A percentile compares a stretch with the other conserved stretches of the same genome.
Conservation (phyloP, 2,888 invertebrate genomes). For the Volucella zonaria region DNA sequence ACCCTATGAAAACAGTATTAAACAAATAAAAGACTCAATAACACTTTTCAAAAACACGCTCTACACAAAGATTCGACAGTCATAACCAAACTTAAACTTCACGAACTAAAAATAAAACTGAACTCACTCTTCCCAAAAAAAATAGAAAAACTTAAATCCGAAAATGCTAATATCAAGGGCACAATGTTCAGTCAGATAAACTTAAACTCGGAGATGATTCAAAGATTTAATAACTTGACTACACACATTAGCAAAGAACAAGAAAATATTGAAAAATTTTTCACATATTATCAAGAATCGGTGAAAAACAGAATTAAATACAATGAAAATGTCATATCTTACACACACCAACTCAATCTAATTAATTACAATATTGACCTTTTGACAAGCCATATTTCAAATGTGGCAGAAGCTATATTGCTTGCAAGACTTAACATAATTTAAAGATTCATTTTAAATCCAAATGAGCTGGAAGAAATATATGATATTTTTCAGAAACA, state of each 20-base stretch:
- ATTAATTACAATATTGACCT: slow-evolving; percentile 38
- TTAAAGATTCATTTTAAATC: no score
- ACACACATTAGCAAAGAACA: slow-evolving; percentile 34
- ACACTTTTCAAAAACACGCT: slow-evolving; percentile 2
- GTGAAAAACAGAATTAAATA: slow-evolving; percentile 7
- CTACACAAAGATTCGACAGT: no score
- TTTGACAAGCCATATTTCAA: slow-evolving; percentile 32
- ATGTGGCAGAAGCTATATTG: slow-evolving; percentile 35
- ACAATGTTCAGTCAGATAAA: not conserved
- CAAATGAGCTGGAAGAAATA: no score
- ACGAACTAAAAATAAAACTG: no score
- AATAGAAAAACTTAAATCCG: slow-evolving; percentile 24
- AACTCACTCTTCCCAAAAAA: no score
- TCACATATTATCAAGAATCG: slow-evolving; percentile 10
- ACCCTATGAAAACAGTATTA: not conserved
- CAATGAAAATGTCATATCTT: slow-evolving; percentile 3
- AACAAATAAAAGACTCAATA: slow-evolving; percentile 14
- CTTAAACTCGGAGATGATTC: slow-evolving; percentile 36
- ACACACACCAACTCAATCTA: slow-evolving; percentile 28
- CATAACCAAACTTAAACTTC: no score
- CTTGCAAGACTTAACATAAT: slow-evolving; percentile 30
- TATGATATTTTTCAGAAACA: slow-evolving; percentile 29
- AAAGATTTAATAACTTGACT: slow-evolving; percentile 49
- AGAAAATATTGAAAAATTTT: slow-evolving; percentile 25
- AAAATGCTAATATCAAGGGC: slow-evolving; percentile 1